Evolutionary conservation across 2,113 vertebrate species (phyloP).

Genomic region (Sterrhoptilus dennistouni): DNA sequence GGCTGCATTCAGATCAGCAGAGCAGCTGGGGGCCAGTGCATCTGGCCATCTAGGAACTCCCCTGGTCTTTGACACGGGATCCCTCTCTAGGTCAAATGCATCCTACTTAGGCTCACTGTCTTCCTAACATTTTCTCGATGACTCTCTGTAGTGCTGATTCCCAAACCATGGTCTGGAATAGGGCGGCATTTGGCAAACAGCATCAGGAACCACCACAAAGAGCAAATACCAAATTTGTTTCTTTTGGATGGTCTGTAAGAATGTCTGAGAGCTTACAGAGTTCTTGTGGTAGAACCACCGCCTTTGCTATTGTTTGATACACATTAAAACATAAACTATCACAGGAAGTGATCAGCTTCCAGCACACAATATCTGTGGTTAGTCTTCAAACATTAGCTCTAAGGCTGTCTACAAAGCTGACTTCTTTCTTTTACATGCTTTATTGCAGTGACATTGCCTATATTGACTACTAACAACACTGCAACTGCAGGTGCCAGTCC

Average conservation of each 20-base stretch:
- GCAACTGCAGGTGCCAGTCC: background rate
- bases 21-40: background rate
- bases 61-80: background rate
- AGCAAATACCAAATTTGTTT: background rate
- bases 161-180: background rate
- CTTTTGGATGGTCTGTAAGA: background rate
- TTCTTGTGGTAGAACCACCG: background rate
- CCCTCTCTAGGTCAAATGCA: background rate
- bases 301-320: slow-evolving; percentile 3
- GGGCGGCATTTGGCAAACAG: background rate
- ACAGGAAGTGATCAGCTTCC: background rate
- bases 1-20: background rate
- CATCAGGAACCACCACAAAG: background rate
- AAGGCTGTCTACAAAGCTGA: background rate
- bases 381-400: background rate
- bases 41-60: background rate
- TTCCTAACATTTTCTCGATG: background rate
- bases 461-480: background rate
- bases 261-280: background rate
- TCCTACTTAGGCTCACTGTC: background rate
- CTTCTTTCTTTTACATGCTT: background rate
- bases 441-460: background rate
- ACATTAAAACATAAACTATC: background rate
- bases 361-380: background rate
- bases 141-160: background rate